These are phyloP conservation scores for Malurus splendens DNA, from an alignment of 2,797 vertebrate species.

Conservation along the genomic window DNA sequence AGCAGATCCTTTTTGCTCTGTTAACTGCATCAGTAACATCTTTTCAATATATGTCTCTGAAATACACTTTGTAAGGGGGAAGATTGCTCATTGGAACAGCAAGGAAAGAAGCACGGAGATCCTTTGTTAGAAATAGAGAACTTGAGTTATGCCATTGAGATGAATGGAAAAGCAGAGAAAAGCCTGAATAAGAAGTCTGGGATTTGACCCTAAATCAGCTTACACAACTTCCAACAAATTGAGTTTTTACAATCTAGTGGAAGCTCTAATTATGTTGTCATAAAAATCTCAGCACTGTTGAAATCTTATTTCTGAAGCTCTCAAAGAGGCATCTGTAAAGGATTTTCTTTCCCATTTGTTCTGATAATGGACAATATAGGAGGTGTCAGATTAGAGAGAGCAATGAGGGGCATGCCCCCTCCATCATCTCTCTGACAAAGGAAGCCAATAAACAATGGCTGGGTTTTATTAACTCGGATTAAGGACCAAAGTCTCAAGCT, in stretches of 20 bases:
- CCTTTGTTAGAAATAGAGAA: background rate
- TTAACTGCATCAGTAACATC: background rate
- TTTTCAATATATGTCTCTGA: background rate
- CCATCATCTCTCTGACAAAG: background rate
- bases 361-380: background rate
- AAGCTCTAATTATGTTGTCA: slow-evolving; percentile 38
- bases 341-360: background rate
- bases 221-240: slow-evolving; percentile 18
- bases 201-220: slow-evolving; percentile 29
- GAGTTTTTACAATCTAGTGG: slow-evolving; percentile 11
- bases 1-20: background rate
- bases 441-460: background rate
- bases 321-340: background rate
- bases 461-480: background rate
- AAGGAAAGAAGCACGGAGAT: background rate
- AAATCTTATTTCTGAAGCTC: slow-evolving; percentile 28
- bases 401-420: background rate
- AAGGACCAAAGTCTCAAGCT: background rate
- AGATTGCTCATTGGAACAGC: background rate
- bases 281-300: slow-evolving; percentile 9
- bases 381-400: background rate
- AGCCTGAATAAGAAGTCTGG: background rate
- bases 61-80: background rate
- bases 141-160: background rate
- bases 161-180: slow-evolving; percentile 12